A percentile compares a stretch with the other conserved stretches of the same genome.
Evolutionary conservation across 1,140 invertebrate species (phyloP).

Genomic region (Drosophila truncata): DNA sequence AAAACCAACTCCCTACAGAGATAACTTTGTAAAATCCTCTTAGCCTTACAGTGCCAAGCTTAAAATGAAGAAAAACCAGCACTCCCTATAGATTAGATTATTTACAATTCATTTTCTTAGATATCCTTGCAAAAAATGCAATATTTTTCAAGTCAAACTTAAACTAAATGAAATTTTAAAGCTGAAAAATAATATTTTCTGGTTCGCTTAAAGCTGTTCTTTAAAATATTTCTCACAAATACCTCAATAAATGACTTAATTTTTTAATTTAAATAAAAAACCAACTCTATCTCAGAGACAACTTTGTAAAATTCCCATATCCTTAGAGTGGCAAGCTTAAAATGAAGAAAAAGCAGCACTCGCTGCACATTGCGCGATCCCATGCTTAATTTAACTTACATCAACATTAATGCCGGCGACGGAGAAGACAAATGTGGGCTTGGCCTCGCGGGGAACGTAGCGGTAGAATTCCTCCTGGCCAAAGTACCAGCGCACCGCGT

Average conservation of each 20-base stretch:
- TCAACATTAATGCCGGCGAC: constrained; percentile 90
- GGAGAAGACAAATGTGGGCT: constrained; percentile 89
- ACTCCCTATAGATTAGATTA: too few species aligned
- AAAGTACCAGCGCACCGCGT: constrained; percentile 94
- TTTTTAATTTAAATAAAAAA: neutral
- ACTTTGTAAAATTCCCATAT: neutral
- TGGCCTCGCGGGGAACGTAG: constrained; percentile 89
- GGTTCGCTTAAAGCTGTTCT: too few species aligned
- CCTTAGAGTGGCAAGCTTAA: neutral
- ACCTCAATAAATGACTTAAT: neutral
- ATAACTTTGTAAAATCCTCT: neutral
- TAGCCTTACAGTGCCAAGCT: neutral
- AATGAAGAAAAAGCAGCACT: constrained; percentile 1
- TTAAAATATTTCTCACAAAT: too few species aligned
- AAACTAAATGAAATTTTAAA: too few species aligned
- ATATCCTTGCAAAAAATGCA: too few species aligned
- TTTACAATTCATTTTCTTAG: too few species aligned
- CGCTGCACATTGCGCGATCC: constrained; percentile 22
- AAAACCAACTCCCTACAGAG: neutral
- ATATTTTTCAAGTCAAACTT: too few species aligned
- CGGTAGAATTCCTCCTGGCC: constrained; percentile 92
- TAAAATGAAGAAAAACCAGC: constrained; percentile 1
- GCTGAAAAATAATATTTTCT: too few species aligned
- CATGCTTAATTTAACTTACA: constrained; percentile 88
- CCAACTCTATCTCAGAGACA: neutral